Evolutionary conservation across 2,888 invertebrate species (phyloP).

Genomic region (Pseudococcus jackbeardsleyi): DNA sequence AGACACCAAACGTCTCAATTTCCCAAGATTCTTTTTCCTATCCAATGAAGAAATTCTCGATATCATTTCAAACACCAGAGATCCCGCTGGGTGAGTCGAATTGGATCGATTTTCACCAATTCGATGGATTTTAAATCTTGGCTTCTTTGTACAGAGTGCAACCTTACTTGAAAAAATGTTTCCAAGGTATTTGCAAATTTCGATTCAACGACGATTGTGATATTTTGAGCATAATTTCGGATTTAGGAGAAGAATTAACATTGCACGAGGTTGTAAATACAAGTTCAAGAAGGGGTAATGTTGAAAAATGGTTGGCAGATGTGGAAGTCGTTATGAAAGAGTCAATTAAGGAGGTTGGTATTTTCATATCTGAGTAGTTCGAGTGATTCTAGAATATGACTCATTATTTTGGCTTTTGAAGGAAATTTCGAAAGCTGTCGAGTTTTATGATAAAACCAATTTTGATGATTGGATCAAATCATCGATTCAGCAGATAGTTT

Average conservation of each 20-base stretch:
- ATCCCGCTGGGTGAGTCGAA: conserved; percentile 74
- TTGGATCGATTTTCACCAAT: not conserved
- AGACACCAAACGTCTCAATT: conserved; percentile 87
- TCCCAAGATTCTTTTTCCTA: conserved; percentile 87
- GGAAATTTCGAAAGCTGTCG: conserved; percentile 15
- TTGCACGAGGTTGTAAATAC: conserved; percentile 86
- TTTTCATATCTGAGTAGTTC: not conserved
- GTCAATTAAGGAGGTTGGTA: conserved; percentile 78
- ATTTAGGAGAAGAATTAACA: conserved; percentile 85
- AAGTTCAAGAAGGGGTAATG: conserved; percentile 89
- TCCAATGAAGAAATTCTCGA: conserved; percentile 81
- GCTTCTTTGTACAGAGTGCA: conserved; percentile 78
- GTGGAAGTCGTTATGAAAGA: conserved; percentile 89
- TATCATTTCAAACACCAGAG: conserved; percentile 95
- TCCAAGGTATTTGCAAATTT: conserved; percentile 91
- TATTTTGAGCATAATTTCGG: conserved; percentile 89
- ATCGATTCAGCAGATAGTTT: conserved; percentile 11
- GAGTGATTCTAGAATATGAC: not conserved
- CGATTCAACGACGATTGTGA: conserved; percentile 90
- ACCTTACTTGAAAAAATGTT: conserved; percentile 95
- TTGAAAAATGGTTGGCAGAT: conserved; percentile 95
- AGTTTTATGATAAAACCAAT: not conserved
- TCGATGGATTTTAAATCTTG: not conserved
- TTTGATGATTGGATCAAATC: conserved; percentile 33
- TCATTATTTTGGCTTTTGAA: not conserved